Percentiles rank a stretch among this genome's conserved stretches.
Conservation (phyloP, 2,888 invertebrate genomes). For the Leptopilina myrica region DNA sequence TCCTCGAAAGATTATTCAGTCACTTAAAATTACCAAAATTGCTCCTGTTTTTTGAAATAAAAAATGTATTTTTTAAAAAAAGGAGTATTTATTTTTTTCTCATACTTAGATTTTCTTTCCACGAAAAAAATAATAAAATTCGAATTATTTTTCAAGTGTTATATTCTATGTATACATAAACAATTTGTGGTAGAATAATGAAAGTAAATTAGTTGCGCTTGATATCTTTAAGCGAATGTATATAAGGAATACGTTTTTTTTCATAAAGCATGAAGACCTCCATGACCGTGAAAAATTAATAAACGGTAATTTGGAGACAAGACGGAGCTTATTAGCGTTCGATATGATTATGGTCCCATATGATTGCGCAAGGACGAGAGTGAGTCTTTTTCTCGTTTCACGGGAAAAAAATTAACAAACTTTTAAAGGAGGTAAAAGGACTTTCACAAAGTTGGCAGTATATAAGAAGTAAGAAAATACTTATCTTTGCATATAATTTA, state of each 20-base stretch:
- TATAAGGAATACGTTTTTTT: not conserved
- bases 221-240: not conserved
- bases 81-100: no score
- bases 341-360: not conserved
- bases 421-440: constrained; percentile 26
- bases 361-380: constrained; percentile 29
- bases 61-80: no score
- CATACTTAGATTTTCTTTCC: no score
- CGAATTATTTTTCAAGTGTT: no score
- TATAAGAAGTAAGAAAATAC: constrained; percentile 15
- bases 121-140: no score
- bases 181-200: not conserved
- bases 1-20: not conserved
- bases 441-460: constrained; percentile 7
- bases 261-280: constrained; percentile 19
- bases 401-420: not conserved
- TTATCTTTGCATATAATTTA: constrained; percentile 34
- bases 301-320: constrained; percentile 28
- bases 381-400: not conserved
- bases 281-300: constrained; percentile 22
- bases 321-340: constrained; percentile 25
- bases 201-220: not conserved
- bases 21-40: no score
- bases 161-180: no score
- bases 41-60: no score